Percentiles rank a stretch among this genome's conserved stretches.
phyloP scores from a whole-genome alignment of 1,140 invertebrate species.

The Dendrolimus punctatus region DNA sequence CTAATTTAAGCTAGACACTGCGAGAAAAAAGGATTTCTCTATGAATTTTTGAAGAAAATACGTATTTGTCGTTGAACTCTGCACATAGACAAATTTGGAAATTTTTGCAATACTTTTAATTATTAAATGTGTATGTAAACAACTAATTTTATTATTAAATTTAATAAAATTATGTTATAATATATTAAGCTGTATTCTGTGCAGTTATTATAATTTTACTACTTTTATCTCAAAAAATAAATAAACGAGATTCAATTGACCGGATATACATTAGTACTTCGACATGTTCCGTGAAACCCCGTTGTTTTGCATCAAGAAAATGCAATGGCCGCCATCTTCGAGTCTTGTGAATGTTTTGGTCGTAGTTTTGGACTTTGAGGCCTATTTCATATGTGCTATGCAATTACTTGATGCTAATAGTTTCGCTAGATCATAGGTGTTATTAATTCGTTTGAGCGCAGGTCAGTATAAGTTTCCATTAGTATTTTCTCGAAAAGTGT shows the following conservation, averaged over 20 bases:
- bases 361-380: constrained; percentile 67
- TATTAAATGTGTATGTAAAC: neutral
- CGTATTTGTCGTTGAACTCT: neutral
- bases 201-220: neutral
- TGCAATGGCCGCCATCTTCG: constrained; percentile 73
- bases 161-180: neutral
- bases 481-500: constrained; percentile 62
- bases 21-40: neutral
- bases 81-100: constrained; percentile 7
- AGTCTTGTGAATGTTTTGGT: constrained; percentile 72
- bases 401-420: constrained; percentile 56
- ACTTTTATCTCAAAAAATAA: neutral
- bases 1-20: no score
- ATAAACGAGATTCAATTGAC: constrained; percentile 48
- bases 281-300: constrained; percentile 68
- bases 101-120: constrained; percentile 4
- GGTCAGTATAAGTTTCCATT: constrained; percentile 49
- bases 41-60: constrained; percentile 7
- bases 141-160: neutral
- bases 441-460: constrained; percentile 40
- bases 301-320: constrained; percentile 72
- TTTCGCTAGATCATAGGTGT: constrained; percentile 54
- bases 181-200: neutral
- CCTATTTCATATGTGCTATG: constrained; percentile 63
- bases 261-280: constrained; percentile 47